Conservation (phyloP, 2,797 vertebrate species). For the Astyanax mexicanus region DNA sequence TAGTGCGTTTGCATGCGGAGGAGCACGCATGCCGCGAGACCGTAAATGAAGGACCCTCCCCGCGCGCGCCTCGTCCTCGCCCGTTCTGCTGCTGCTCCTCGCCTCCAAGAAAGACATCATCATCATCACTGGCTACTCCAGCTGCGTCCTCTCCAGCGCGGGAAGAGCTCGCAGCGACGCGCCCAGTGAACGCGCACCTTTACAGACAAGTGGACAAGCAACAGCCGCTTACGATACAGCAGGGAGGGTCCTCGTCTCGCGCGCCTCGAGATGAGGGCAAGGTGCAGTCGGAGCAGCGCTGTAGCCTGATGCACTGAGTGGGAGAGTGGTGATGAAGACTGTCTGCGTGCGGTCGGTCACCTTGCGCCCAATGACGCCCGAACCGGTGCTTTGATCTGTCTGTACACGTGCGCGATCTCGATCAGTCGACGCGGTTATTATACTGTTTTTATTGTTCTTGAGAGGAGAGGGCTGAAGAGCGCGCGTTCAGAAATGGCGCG, state of each 20-base stretch:
- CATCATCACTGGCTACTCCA: no score
- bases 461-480: neutral
- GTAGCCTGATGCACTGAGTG: conserved; percentile 28
- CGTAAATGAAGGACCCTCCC: conserved; percentile 45
- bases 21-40: conserved; percentile 9
- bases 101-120: no score
- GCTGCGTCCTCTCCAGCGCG: neutral
- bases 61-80: conserved; percentile 24
- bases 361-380: conserved; percentile 59
- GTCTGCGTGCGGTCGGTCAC: conserved; percentile 69
- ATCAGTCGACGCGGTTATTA: conserved; percentile 56
- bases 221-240: neutral
- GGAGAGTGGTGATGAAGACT: conserved; percentile 46
- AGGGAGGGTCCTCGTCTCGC: neutral
- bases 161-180: neutral
- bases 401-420: neutral
- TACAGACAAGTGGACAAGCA: no score
- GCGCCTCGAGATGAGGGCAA: neutral
- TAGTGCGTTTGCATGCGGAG: neutral
- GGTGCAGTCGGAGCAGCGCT: neutral
- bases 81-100: conserved; percentile 18
- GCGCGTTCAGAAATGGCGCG: conserved; percentile 10
- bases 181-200: neutral
- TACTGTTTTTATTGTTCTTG: conserved; percentile 64
- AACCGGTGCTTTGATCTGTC: conserved; percentile 19